Base-by-base conservation (phyloP, 2,113 vertebrate genomes). In the Oncorhynchus nerka region DNA sequence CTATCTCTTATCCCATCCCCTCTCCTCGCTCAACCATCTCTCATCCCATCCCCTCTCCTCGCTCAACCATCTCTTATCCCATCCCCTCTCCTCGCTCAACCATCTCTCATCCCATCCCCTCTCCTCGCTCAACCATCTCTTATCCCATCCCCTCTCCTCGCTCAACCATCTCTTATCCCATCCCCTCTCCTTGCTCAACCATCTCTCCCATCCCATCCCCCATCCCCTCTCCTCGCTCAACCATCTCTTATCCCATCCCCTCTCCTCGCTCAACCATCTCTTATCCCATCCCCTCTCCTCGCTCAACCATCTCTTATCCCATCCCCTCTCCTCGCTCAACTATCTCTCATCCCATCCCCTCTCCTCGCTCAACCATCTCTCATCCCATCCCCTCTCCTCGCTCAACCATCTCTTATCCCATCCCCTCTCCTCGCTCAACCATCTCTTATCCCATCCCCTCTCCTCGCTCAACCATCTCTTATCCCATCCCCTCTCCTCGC, bases 61-160 rank as follows among this genome's bases (percentile, higher is more conserved):
- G 67, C 81, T 71, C 76, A 78, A 70, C 72, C 70, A 70, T 7
- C 34, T 13, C 70, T 79, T 71, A 72, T 70, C 51, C n/a, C 24
- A 19, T 78, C 62, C 75, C 24, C 62, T 64, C 22, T 64, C 79
- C 24, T 79, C 75, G 67, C 81, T 71, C 76, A 78, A 70, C 72
- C 70, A 70, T 7, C 30, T 13, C 70, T 79, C 71, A 72, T 70
- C 64, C n/a, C 24, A 19, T 78, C 62, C 75, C 24, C 62, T 64
- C 22, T 64, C 79, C 24, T 79, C 75, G 67, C 81, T 71, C 76
- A 78, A 70, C 72, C 70, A 70, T 7, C 34, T 13, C 70, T 79
- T 71, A 72, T 70, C 64, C n/a, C 19, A 19, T 78, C 62, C 75
- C 24, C 75, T 28, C 69, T 75, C 79, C 24, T 79, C 75, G 65